Percentiles rank a stretch among this genome's conserved stretches.
phyloP scores from a whole-genome alignment of 1,140 invertebrate genomes.

The Trachymyrmex septentrionalis region DNA sequence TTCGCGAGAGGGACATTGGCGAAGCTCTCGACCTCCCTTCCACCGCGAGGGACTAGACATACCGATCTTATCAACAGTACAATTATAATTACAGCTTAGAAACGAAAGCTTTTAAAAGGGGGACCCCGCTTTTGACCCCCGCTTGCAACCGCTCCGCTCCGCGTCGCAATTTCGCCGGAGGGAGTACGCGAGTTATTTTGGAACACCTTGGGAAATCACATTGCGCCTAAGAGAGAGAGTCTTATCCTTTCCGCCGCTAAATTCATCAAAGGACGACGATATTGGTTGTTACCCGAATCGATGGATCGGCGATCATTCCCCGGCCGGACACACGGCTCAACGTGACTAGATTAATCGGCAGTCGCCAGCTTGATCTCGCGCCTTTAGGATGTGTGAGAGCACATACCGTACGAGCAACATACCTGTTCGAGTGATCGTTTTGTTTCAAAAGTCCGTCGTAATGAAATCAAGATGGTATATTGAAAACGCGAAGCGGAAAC shows the following conservation, averaged over 20 bases:
- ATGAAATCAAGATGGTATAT: neutral
- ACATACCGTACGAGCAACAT: neutral
- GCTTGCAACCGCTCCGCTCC: constrained; percentile 58
- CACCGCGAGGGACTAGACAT: constrained; percentile 82
- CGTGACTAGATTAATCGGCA: constrained; percentile 74
- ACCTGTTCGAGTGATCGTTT: neutral
- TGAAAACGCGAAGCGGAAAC: neutral
- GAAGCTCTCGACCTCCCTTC: constrained; percentile 34
- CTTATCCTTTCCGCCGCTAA: neutral
- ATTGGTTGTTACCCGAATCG: constrained; percentile 7
- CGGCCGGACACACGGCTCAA: constrained; percentile 64
- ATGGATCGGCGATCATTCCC: neutral
- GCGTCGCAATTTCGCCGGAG: constrained; percentile 51
- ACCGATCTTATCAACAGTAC: constrained; percentile 81
- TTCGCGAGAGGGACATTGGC: constrained; percentile 50
- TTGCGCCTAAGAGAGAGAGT: constrained; percentile 68
- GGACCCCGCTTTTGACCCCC: constrained; percentile 2
- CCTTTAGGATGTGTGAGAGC: neutral
- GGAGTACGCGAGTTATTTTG: constrained; percentile 76
- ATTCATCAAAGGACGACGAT: constrained; percentile 33
- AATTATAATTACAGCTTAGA: constrained; percentile 79
- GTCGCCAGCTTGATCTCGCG: constrained; percentile 31
- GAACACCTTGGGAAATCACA: constrained; percentile 82
- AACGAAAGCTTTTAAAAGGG: constrained; percentile 60
- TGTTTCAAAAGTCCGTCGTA: neutral